Base-by-base conservation (phyloP, 2,797 vertebrate genomes). In the Petrocephalus schoutedeni region DNA sequence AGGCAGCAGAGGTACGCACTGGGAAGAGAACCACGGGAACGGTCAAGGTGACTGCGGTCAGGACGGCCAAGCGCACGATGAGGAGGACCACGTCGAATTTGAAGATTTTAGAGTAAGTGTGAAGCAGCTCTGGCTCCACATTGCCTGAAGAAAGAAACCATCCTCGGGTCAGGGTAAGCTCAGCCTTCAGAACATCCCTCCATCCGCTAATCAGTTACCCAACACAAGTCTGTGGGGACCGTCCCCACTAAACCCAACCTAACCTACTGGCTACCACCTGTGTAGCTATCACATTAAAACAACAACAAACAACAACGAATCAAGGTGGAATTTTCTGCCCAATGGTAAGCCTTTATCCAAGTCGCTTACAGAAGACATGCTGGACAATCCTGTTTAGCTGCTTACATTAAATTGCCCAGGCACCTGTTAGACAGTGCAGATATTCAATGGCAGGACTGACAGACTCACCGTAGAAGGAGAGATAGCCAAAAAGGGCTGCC, bases 11-110 rank as follows among this genome's bases (percentile, higher is more conserved):
- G 59, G 85, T 12, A 96, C 98, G 97, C 94, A 99, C 98, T 0
- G 98, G 98, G 91, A 99, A 99, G 89, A 99, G 97, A 86, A 99
- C 97, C 8, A 99, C 98, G 0, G 98, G 98, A 0, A 99, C 98
- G 1, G 98, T 99, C 89, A 99, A 95, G 0, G 97, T 99, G 87
- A 99, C 98, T 7, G 98, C 98, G 67, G 97, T 92, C 89, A 99
- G 94, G 74, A 99, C 98, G 9, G 98, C 98, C 10, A 99, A 92
- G 12, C 98, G 98, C 53, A 99, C 98, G 80, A 98, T 95, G 56
- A 99, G 96, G 82, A 99, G 96, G 71, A 99, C 57, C 56, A 97
- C 84, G 16, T 98, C 98, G 21, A 91, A 86, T 86, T 93, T 93
- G 93, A 96, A 91, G 64, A 96, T 61, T 23, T 91, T 94, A 4